phyloP scores from a whole-genome alignment of 2,888 invertebrate species.

The Apoda limacodes region DNA sequence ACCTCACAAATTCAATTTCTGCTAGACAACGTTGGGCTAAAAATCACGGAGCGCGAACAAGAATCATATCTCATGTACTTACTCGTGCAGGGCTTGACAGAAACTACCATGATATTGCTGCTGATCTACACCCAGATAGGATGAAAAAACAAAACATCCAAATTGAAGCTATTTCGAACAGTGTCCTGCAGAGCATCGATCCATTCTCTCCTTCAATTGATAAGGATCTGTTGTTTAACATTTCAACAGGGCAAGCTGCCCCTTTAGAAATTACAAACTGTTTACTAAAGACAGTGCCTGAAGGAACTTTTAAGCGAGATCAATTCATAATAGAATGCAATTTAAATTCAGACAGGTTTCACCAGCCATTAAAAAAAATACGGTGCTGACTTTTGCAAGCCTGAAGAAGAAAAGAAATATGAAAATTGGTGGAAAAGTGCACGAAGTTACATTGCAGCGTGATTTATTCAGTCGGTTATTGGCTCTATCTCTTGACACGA shows the following conservation, averaged over 20 bases:
- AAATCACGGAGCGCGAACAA: constrained; percentile 2
- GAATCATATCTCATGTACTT: constrained; percentile 5
- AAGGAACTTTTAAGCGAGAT: neutral
- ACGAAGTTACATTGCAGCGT: constrained; percentile 5
- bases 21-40: constrained; percentile 24
- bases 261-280: neutral
- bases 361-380: neutral
- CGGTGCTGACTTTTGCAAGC: neutral
- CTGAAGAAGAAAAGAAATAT: neutral
- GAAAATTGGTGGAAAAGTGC: neutral
- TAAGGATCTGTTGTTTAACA: neutral
- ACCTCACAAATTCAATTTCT: constrained; percentile 21
- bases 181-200: neutral
- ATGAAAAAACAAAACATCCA: neutral
- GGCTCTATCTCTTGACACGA: constrained; percentile 1
- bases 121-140: constrained; percentile 1
- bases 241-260: constrained; percentile 5
- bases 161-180: neutral
- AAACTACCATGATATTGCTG: constrained; percentile 4
- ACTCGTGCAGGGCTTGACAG: constrained; percentile 1
- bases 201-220: neutral
- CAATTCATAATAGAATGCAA: neutral
- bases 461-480: constrained; percentile 6
- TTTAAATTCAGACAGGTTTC: neutral
- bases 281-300: constrained; percentile 1